A percentile compares a stretch with the other conserved stretches of the same genome.
Conservation (phyloP, 2,888 invertebrate genomes). For the Athalia rosae region DNA sequence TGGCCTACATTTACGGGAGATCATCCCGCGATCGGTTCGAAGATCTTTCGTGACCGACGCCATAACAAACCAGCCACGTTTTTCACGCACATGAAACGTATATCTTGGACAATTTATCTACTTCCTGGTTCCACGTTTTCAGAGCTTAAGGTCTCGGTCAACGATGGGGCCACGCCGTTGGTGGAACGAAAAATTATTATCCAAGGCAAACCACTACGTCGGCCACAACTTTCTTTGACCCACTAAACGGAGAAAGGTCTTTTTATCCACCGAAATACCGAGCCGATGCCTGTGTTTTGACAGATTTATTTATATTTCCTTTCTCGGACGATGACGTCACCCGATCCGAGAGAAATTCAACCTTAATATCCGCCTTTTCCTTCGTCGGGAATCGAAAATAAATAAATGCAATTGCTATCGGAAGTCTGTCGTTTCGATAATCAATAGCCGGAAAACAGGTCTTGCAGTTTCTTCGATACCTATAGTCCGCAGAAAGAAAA, state of each 20-base stretch:
- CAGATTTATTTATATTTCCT: slow-evolving; percentile 53
- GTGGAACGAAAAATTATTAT: slow-evolving; percentile 62
- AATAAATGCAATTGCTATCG: too few relatives aligned
- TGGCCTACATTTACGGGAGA: slow-evolving; percentile 58
- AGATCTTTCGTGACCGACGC: slow-evolving; percentile 39
- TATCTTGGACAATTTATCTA: slow-evolving; percentile 27
- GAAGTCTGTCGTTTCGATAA: too few relatives aligned
- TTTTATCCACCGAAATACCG: slow-evolving; percentile 62
- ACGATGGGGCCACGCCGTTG: not conserved
- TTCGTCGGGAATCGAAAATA: not conserved
- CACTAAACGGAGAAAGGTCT: slow-evolving; percentile 70
- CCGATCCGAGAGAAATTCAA: slow-evolving; percentile 34
- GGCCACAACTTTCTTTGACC: slow-evolving; percentile 71
- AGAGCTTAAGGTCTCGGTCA: not conserved
- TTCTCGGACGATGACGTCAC: slow-evolving; percentile 29
- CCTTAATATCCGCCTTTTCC: slow-evolving; percentile 21
- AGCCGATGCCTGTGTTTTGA: slow-evolving; percentile 42
- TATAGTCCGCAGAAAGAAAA: not conserved
- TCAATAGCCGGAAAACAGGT: too few relatives aligned
- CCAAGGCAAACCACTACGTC: slow-evolving; percentile 69
- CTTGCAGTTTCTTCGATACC: not conserved
- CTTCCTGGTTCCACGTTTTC: slow-evolving; percentile 1
- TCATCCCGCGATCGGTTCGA: slow-evolving; percentile 43
- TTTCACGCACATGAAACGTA: too few relatives aligned
- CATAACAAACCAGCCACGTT: slow-evolving; percentile 36